phyloP scores from a whole-genome alignment of 2,888 invertebrate species.

The Hydrotaea diabolus region DNA sequence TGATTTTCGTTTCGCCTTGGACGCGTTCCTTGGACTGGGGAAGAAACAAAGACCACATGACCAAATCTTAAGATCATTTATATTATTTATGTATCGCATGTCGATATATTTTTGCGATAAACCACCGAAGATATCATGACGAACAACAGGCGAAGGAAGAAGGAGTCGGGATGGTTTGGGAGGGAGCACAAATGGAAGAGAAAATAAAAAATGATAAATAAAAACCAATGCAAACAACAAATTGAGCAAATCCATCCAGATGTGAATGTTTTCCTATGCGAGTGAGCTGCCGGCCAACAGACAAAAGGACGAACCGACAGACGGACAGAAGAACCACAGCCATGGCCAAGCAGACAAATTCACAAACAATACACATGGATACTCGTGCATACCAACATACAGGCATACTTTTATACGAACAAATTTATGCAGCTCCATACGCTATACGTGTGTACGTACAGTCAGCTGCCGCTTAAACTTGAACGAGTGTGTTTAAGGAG shows the following conservation, averaged over 20 bases:
- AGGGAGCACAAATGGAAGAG: slow-evolving; percentile 35
- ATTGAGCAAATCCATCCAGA: slow-evolving; percentile 55
- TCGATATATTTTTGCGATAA: slow-evolving; percentile 49
- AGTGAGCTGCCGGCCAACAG: background rate
- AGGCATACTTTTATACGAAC: too few species aligned
- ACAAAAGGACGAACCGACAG: slow-evolving; percentile 33
- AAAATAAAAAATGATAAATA: slow-evolving; percentile 59
- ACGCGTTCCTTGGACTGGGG: background rate
- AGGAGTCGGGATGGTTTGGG: background rate
- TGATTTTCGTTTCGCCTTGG: background rate
- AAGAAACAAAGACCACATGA: background rate
- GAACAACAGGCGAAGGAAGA: background rate
- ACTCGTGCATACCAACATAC: background rate
- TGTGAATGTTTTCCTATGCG: slow-evolving; percentile 50
- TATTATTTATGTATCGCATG: slow-evolving; percentile 53
- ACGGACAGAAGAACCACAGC: background rate
- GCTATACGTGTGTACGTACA: too few species aligned
- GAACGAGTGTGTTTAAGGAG: background rate
- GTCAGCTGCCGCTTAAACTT: background rate
- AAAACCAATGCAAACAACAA: slow-evolving; percentile 59
- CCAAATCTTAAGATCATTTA: slow-evolving; percentile 52
- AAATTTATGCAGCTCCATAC: background rate
- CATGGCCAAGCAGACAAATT: slow-evolving; percentile 1
- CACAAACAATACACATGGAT: slow-evolving; percentile 20
- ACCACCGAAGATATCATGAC: slow-evolving; percentile 25